A percentile compares a stretch with the other conserved stretches of the same genome.
These are phyloP conservation scores for Agrotis exclamationis DNA, from an alignment of 2,888 invertebrate species.

Conservation along the genomic window DNA sequence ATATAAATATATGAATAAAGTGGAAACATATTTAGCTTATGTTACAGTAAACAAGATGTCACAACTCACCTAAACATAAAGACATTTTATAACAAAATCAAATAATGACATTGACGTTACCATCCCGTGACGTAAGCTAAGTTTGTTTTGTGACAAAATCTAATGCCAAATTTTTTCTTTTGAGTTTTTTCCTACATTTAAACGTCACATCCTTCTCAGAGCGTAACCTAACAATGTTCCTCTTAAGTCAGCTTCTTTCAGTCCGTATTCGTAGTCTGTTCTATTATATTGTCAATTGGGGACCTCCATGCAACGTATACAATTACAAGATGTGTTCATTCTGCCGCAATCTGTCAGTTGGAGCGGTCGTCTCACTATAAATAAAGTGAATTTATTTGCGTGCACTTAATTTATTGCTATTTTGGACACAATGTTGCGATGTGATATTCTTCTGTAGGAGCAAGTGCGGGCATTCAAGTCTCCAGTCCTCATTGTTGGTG, in stretches of 20 bases:
- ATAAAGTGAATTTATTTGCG: slow-evolving; percentile 85
- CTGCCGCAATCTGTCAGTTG: slow-evolving; percentile 85
- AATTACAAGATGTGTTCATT: slow-evolving; percentile 89
- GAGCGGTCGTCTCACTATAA: slow-evolving; percentile 77
- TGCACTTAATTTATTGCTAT: slow-evolving; percentile 86
- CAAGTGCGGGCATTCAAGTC: slow-evolving; percentile 52
- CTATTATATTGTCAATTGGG: slow-evolving; percentile 88
- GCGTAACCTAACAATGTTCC: slow-evolving; percentile 49
- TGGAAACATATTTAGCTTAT: slow-evolving; percentile 54
- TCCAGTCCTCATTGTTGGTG: slow-evolving; percentile 38
- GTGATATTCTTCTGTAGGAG: slow-evolving; percentile 71
- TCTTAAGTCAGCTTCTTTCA: slow-evolving; percentile 53
- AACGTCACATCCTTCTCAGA: slow-evolving; percentile 26
- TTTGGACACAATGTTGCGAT: slow-evolving; percentile 81
- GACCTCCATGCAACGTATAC: slow-evolving; percentile 83
- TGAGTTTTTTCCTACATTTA: background rate
- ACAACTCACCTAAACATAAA: background rate
- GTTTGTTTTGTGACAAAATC: slow-evolving; percentile 17
- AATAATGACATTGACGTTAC: background rate
- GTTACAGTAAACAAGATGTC: slow-evolving; percentile 28
- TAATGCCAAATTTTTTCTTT: background rate
- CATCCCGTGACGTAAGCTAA: slow-evolving; percentile 1
- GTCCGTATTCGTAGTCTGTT: slow-evolving; percentile 61
- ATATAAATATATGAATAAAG: slow-evolving; percentile 65
- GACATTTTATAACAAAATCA: background rate